Conservation (phyloP, 2,797 vertebrate species). For the Rhabdophis nuchalis region DNA sequence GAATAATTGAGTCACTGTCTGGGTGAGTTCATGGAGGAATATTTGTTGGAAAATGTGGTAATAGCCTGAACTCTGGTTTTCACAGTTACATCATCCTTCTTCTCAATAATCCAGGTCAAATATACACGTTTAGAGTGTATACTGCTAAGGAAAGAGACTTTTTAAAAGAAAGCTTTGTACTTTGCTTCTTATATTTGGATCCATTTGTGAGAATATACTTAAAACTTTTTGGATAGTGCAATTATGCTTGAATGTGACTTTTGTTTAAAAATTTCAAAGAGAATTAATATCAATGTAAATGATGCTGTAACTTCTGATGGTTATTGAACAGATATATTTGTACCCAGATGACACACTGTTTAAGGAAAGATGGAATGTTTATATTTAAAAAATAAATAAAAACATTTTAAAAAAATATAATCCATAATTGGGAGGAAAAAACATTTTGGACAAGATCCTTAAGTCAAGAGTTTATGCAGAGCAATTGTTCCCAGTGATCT, state of each 20-base stretch:
- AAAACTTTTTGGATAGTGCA: neutral
- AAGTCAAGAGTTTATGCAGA: neutral
- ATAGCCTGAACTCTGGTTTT: slow-evolving; percentile 16
- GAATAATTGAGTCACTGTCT: slow-evolving; percentile 30
- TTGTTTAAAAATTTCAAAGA: neutral
- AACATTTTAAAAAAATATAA: too few relatives aligned
- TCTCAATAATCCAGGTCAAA: slow-evolving; percentile 25
- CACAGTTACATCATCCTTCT: slow-evolving; percentile 21
- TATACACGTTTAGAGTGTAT: neutral
- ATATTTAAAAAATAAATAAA: too few relatives aligned
- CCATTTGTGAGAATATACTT: neutral
- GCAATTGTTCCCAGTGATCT: neutral
- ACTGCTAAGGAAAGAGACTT: neutral
- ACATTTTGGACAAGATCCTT: neutral
- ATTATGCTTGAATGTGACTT: neutral
- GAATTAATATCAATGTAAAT: too few relatives aligned
- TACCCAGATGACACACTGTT: too few relatives aligned
- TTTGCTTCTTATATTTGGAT: neutral
- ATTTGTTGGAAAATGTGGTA: slow-evolving; percentile 27
- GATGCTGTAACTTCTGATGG: too few relatives aligned
- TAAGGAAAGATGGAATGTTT: too few relatives aligned
- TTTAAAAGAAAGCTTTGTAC: neutral
- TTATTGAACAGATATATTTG: too few relatives aligned
- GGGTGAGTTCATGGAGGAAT: slow-evolving; percentile 21
- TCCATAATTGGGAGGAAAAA: neutral